phyloP scores from a whole-genome alignment of 2,113 vertebrate species.

The Apaloderma vittatum region DNA sequence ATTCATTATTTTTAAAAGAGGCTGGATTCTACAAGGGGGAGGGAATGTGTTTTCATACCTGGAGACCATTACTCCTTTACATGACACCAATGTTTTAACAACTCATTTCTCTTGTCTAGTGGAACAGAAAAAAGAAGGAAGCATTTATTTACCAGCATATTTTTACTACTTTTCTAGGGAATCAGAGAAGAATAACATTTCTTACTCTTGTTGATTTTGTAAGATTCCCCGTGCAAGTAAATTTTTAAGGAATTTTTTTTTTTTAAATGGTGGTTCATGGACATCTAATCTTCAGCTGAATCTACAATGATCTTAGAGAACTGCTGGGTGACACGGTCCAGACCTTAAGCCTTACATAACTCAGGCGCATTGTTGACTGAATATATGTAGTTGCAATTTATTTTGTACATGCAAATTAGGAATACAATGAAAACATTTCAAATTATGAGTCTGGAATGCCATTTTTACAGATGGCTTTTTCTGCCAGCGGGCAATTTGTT shows the following conservation, averaged over 20 bases:
- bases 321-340: conserved; percentile 36
- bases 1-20: conserved; percentile 10
- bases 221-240: background rate
- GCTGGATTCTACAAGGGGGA: background rate
- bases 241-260: background rate
- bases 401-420: conserved; percentile 62
- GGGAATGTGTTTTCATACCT: conserved; percentile 41
- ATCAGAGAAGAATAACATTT: background rate
- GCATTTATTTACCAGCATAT: background rate
- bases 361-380: background rate
- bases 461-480: conserved; percentile 55
- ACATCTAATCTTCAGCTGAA: conserved; percentile 14
- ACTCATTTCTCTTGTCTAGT: background rate
- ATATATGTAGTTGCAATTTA: background rate
- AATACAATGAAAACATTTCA: conserved; percentile 33
- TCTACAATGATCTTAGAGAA: background rate
- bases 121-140: background rate
- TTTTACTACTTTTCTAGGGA: background rate
- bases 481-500: conserved; percentile 60
- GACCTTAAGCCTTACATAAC: background rate
- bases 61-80: background rate
- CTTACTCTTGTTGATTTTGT: background rate
- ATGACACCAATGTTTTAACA: background rate
- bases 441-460: background rate
- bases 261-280: background rate